Evolutionary conservation across 2,113 vertebrate genomes (phyloP).

Genomic region (Garra rufa): DNA sequence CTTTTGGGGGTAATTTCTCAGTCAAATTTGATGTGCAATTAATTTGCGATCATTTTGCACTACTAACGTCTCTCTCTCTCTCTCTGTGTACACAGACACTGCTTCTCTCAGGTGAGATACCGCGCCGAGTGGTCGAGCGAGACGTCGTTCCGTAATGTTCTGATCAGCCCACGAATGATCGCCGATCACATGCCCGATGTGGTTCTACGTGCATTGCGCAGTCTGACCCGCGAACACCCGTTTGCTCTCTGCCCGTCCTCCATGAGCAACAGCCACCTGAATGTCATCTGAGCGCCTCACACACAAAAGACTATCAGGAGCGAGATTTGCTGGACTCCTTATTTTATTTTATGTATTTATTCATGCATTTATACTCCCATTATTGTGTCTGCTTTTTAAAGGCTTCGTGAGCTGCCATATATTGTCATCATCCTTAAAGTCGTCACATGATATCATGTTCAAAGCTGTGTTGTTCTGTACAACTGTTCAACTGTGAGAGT

Average conservation of each 20-base stretch:
- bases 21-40: too few species aligned
- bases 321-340: neutral
- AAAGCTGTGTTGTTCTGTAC: neutral
- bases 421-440: neutral
- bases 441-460: neutral
- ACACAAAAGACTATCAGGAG: neutral
- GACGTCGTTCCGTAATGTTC: conserved; percentile 83
- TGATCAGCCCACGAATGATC: conserved; percentile 95
- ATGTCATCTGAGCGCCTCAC: conserved; percentile 65
- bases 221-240: conserved; percentile 74
- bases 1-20: too few species aligned
- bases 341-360: conserved; percentile 31
- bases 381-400: conserved; percentile 9
- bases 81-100: conserved; percentile 75
- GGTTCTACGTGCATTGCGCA: conserved; percentile 82
- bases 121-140: conserved; percentile 83
- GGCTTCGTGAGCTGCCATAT: neutral
- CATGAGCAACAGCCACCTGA: conserved; percentile 67
- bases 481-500: neutral
- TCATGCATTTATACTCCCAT: conserved; percentile 15
- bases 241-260: conserved; percentile 80
- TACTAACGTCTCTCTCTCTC: neutral
- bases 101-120: conserved; percentile 83
- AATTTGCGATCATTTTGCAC: too few species aligned
- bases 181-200: conserved; percentile 92